Conservation (phyloP, 2,888 invertebrate genomes). For the Lepidocyrtoides sp. region DNA sequence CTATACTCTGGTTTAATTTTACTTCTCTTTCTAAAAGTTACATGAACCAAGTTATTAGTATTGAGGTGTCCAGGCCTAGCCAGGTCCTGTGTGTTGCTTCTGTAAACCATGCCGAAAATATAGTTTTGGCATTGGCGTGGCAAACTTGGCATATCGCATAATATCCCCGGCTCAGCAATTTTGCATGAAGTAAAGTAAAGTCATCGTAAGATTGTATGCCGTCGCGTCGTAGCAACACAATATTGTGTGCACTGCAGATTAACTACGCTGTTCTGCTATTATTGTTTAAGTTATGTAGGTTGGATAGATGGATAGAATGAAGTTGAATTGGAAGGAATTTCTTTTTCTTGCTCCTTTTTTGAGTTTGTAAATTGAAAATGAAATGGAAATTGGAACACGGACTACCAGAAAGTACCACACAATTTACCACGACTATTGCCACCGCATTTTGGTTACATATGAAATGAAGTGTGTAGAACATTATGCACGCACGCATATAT, state of each 20-base stretch:
- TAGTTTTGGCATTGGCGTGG: no score
- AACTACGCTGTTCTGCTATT: no score
- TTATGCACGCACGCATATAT: background rate
- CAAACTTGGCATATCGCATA: background rate
- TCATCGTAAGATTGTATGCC: background rate
- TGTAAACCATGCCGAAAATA: slow-evolving; percentile 21
- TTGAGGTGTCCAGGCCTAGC: background rate
- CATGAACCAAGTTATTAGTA: background rate
- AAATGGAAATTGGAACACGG: background rate
- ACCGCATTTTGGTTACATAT: background rate
- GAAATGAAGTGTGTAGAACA: background rate
- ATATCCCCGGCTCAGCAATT: background rate
- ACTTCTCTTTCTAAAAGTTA: background rate
- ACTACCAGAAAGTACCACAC: background rate
- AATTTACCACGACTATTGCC: background rate
- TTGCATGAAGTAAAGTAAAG: background rate
- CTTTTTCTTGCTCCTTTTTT: background rate
- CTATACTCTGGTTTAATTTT: background rate
- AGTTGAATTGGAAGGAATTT: no score
- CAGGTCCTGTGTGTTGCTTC: background rate
- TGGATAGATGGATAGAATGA: background rate
- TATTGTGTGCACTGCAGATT: background rate
- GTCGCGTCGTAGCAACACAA: background rate
- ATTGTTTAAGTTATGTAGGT: background rate
- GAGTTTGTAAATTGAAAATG: slow-evolving; percentile 6